Evolutionary conservation across 2,113 vertebrate genomes (phyloP).

Genomic region (Todiramphus saurophagus): DNA sequence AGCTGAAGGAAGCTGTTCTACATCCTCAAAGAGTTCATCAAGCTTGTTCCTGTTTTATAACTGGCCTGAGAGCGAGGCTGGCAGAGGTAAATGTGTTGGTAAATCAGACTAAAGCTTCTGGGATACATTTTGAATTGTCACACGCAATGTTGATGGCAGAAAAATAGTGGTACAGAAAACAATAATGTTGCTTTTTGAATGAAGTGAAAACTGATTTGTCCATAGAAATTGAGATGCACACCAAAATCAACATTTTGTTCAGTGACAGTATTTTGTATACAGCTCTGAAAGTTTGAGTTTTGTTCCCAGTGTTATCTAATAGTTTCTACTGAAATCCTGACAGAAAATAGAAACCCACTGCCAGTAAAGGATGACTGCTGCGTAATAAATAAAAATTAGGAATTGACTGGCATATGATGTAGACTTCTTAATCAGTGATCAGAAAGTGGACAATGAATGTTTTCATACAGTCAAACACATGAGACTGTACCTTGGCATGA

Average conservation of each 20-base stretch:
- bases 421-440: background rate
- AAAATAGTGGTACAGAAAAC: background rate
- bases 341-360: background rate
- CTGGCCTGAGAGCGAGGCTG: background rate
- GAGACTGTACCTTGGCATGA: background rate
- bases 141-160: background rate
- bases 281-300: background rate
- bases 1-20: background rate
- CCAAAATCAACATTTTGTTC: background rate
- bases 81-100: background rate
- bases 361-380: background rate
- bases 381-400: background rate
- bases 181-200: background rate
- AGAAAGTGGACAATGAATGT: background rate
- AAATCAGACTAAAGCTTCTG: background rate
- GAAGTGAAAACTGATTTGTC: background rate
- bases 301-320: background rate
- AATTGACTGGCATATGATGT: background rate
- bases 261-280: background rate
- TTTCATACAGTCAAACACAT: background rate
- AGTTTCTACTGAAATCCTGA: background rate
- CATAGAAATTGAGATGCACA: background rate
- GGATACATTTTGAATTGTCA: background rate
- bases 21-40: background rate
- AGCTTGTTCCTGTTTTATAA: background rate